Base-by-base conservation (phyloP, 2,113 vertebrate species). In the Istiophorus platypterus region DNA sequence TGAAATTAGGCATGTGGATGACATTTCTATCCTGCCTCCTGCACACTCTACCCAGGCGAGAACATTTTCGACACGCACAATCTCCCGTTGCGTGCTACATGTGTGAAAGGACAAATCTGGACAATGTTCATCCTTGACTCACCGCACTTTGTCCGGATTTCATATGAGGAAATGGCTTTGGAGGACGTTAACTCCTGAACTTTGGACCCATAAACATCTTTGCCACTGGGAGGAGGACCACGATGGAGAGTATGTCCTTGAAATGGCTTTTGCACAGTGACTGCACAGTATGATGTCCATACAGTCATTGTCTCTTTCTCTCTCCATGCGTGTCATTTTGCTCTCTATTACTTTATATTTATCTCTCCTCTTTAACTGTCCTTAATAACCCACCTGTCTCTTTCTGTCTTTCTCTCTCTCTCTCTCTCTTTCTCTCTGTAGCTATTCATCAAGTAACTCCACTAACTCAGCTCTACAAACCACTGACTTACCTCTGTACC, bases 131-230 rank as follows among this genome's bases (percentile, higher is more conserved):
- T 5, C 7, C 37, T 9, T 39, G 37, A 39, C 10, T 39, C 8
- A 8, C 37, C 37, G 7, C 6, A 39, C 37, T 8, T 1, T 39
- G 37, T 39, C 37, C 7, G 8, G 37, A 39, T 5, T 39, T 10
- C 37, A 39, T 39, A 39, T 39, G 37, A 8, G 37, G 10, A 39
- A 39, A 39, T 9, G 37, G 37, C 8, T 39, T 39, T 39, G 72
- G 49, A 88, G 83, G 90, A 85, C 70, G 12, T 77, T 76, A 90
- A 84, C 89, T 47, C 47, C 18, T 82, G 75, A 85, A 86, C 81
- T 78, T 17, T 47, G 26, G 37, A 45, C 51, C 54, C 42, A 77
- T 62, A 76, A 87, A 64, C 77, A 54, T 71, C 58, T 72, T 64
- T 54, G 68, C 64, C 59, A 57, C 68, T 22, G 69, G 17, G 45